phyloP scores from a whole-genome alignment of 2,113 vertebrate genomes.

The Ivindomyrus marchei region DNA sequence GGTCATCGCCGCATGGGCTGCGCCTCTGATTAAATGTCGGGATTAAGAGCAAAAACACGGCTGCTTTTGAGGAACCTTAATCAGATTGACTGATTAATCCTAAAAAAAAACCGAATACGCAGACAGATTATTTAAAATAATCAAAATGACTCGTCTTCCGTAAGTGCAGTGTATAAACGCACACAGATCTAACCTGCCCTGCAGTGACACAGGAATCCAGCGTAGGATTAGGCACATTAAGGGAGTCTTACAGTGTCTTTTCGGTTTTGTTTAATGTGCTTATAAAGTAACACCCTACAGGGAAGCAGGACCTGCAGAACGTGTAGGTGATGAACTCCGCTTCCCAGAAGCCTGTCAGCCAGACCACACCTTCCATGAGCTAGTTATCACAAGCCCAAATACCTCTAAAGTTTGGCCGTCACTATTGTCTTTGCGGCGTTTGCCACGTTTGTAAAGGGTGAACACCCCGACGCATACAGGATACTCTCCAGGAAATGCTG shows the following conservation, averaged over 20 bases:
- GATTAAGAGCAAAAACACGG: background rate
- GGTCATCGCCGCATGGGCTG: background rate
- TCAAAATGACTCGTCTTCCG: background rate
- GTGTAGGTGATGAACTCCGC: background rate
- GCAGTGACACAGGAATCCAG: background rate
- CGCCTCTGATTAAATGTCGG: background rate
- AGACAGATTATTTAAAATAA: background rate
- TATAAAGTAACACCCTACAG: background rate
- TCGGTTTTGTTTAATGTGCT: background rate
- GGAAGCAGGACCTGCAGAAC: background rate
- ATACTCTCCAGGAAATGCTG: background rate
- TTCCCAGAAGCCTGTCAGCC: background rate
- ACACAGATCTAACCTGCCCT: background rate
- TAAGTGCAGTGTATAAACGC: background rate
- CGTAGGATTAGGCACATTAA: background rate
- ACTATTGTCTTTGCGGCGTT: background rate
- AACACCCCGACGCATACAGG: background rate
- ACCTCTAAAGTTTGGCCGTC: background rate
- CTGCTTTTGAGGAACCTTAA: background rate
- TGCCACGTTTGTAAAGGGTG: background rate
- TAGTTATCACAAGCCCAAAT: background rate
- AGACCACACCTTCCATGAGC: background rate
- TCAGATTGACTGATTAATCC: background rate
- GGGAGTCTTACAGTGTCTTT: background rate
- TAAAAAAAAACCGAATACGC: background rate